Conservation (phyloP, 2,888 invertebrate species). For the Drosophila sordidapex region DNA sequence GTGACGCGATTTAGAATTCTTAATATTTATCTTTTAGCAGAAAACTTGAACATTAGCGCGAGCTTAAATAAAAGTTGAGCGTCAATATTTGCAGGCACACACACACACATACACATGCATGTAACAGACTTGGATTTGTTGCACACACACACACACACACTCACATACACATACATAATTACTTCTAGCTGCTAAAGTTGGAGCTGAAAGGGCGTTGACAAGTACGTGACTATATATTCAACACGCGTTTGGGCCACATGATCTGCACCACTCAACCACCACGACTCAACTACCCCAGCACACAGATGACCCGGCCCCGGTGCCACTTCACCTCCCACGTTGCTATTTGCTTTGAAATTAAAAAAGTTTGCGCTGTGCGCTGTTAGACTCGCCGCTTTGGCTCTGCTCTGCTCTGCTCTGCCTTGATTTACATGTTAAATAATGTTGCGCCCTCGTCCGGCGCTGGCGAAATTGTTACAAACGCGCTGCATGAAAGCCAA, state of each 20-base stretch:
- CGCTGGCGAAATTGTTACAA: slow-evolving; percentile 58
- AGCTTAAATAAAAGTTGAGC: slow-evolving; percentile 76
- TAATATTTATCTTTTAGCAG: slow-evolving; percentile 76
- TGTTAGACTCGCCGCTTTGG: slow-evolving; percentile 59
- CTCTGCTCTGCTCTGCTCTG: slow-evolving; percentile 36
- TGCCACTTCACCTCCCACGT: neutral
- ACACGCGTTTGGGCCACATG: slow-evolving; percentile 54
- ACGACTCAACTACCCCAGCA: neutral
- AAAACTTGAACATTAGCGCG: slow-evolving; percentile 77
- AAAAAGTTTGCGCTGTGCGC: slow-evolving; percentile 69
- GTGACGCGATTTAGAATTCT: slow-evolving; percentile 73
- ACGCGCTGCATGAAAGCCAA: slow-evolving; percentile 68
- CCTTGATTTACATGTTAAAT: slow-evolving; percentile 79
- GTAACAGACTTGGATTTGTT: slow-evolving; percentile 8
- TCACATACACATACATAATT: slow-evolving; percentile 50
- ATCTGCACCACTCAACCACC: slow-evolving; percentile 41
- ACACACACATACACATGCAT: slow-evolving; percentile 21
- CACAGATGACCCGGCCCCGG: slow-evolving; percentile 14
- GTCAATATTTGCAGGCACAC: slow-evolving; percentile 69
- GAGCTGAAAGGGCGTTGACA: slow-evolving; percentile 62
- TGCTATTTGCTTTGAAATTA: slow-evolving; percentile 77
- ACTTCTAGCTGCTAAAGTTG: slow-evolving; percentile 44
- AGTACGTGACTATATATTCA: slow-evolving; percentile 78
- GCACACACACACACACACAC: slow-evolving; percentile 8
- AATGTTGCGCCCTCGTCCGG: slow-evolving; percentile 59